These are phyloP conservation scores for Planococcus citri DNA, from an alignment of 1,140 invertebrate genomes.

Conservation along the genomic window DNA sequence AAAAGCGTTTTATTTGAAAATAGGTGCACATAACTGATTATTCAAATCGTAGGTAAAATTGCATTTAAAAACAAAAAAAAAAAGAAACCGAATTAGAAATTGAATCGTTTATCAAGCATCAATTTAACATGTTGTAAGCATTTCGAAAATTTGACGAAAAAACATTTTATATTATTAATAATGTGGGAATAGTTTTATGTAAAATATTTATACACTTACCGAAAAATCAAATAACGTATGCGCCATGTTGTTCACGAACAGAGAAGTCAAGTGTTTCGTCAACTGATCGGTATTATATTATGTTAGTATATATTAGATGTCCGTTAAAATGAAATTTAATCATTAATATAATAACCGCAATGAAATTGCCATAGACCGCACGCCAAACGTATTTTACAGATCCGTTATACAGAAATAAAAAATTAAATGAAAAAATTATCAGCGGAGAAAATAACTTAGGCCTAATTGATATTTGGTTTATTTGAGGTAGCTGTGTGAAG, in stretches of 20 bases:
- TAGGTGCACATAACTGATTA: too few relatives aligned
- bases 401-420: not conserved
- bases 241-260: not conserved
- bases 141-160: too few relatives aligned
- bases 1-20: too few relatives aligned
- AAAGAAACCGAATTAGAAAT: too few relatives aligned
- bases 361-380: not conserved
- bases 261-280: not conserved
- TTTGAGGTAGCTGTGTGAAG: too few relatives aligned
- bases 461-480: too few relatives aligned
- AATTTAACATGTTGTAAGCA: too few relatives aligned
- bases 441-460: not conserved
- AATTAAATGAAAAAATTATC: not conserved
- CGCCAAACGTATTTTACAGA: not conserved
- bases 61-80: too few relatives aligned
- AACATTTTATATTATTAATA: too few relatives aligned
- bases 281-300: not conserved
- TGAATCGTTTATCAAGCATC: too few relatives aligned
- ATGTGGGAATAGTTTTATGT: not conserved
- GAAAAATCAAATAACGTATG: not conserved
- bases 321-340: conserved; percentile 3
- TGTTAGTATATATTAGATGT: not conserved
- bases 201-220: not conserved
- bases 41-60: too few relatives aligned
- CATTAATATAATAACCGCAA: conserved; percentile 3